phyloP scores from a whole-genome alignment of 30 jellyfish, hydroid and myxozoan genomes.

The Cassiopea xamachana region DNA sequence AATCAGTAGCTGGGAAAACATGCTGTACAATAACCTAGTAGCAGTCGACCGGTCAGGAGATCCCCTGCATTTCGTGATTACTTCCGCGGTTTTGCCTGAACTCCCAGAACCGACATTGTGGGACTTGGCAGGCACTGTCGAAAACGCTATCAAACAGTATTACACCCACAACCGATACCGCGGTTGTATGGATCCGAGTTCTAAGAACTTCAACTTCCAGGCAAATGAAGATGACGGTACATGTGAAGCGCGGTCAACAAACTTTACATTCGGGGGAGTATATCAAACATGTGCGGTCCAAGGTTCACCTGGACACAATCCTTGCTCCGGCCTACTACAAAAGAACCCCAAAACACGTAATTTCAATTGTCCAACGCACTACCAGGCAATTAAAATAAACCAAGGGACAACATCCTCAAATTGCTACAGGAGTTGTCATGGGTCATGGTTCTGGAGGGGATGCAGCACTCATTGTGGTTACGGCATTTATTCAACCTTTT shows the following conservation, averaged over 20 bases:
- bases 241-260: conserved; percentile 57
- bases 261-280: conserved; percentile 83
- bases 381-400: conserved; percentile 48
- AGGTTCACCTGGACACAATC: conserved; percentile 67
- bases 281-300: conserved; percentile 69
- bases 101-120: conserved; percentile 72
- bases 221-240: conserved; percentile 84
- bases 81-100: conserved; percentile 78
- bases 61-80: conserved; percentile 72
- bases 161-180: conserved; percentile 65
- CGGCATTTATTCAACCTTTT: conserved; percentile 61
- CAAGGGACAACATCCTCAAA: conserved; percentile 72
- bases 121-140: conserved; percentile 67
- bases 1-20: conserved; percentile 62
- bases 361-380: conserved; percentile 67
- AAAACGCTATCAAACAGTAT: conserved; percentile 66
- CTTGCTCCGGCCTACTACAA: conserved; percentile 53
- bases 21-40: conserved; percentile 62
- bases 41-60: conserved; percentile 85
- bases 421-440: conserved; percentile 76
- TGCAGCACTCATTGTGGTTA: conserved; percentile 78
- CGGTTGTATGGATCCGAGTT: conserved; percentile 73
- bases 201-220: conserved; percentile 73
- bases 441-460: conserved; percentile 69
- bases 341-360: conserved; percentile 83